A percentile compares a stretch with the other conserved stretches of the same genome.
Evolutionary conservation across 2,888 invertebrate genomes (phyloP).

Genomic region (Scaptomyza caliginosa): DNA sequence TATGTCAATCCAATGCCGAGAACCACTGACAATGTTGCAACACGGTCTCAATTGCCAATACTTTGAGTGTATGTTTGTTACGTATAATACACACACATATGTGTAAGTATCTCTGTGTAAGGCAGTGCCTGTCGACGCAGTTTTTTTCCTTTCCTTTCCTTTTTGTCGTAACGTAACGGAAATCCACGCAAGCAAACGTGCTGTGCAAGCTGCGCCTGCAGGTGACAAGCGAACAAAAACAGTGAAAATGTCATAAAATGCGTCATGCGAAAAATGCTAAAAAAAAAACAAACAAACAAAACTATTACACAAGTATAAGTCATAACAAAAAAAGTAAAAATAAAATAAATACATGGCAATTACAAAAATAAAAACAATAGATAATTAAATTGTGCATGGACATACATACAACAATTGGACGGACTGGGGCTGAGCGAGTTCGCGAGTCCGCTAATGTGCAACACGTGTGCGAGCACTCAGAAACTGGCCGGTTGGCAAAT

Average conservation of each 20-base stretch:
- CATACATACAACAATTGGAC: constrained; percentile 4
- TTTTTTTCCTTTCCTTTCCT: background rate
- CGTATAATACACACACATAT: too few relatives aligned
- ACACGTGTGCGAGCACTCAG: constrained; percentile 59
- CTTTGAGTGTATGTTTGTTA: background rate
- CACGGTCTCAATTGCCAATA: background rate
- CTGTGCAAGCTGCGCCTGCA: constrained; percentile 25
- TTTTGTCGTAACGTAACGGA: constrained; percentile 14
- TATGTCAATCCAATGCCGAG: constrained; percentile 15
- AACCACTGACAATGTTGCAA: constrained; percentile 8
- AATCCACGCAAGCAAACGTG: constrained; percentile 29
- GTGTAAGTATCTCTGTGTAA: background rate
- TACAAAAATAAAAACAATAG: constrained; percentile 26
- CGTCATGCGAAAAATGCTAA: constrained; percentile 6
- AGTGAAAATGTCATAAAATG: constrained; percentile 18
- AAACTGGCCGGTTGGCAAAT: constrained; percentile 32
- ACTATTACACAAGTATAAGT: constrained; percentile 21
- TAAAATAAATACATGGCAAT: constrained; percentile 21
- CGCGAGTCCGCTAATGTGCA: constrained; percentile 53
- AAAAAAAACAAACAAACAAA: constrained; percentile 2
- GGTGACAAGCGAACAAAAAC: constrained; percentile 34
- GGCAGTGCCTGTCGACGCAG: constrained; percentile 29
- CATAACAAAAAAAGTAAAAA: too few relatives aligned
- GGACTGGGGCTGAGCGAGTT: constrained; percentile 1
- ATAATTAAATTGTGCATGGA: constrained; percentile 22